These are phyloP conservation scores for Orchestes rusci DNA, from an alignment of 2,888 invertebrate genomes.

Conservation along the genomic window DNA sequence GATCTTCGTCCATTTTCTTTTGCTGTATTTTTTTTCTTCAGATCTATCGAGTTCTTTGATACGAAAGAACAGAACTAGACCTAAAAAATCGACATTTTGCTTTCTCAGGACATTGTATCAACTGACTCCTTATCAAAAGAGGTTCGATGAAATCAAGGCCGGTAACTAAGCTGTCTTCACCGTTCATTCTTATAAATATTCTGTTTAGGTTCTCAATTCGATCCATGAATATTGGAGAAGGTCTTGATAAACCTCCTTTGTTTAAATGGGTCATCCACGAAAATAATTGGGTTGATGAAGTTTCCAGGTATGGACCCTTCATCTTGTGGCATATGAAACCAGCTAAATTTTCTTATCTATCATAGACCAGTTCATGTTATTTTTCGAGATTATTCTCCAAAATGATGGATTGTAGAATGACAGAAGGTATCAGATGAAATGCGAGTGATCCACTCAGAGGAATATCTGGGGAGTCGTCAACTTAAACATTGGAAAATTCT, in stretches of 20 bases:
- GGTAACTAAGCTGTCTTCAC: not conserved
- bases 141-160: not conserved
- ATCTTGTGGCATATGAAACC: slow-evolving; percentile 9
- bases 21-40: not conserved
- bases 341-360: slow-evolving; percentile 13
- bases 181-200: not conserved
- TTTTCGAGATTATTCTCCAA: slow-evolving; percentile 2
- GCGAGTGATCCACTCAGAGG: slow-evolving; percentile 7
- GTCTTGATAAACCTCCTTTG: not conserved
- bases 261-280: not conserved
- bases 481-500: slow-evolving; percentile 15
- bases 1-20: not conserved
- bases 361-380: slow-evolving; percentile 11
- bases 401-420: not conserved
- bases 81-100: not conserved
- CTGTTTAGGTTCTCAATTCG: not conserved
- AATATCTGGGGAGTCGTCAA: slow-evolving; percentile 17
- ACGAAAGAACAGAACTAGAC: not conserved
- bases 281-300: not conserved
- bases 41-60: not conserved
- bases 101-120: not conserved
- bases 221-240: not conserved
- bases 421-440: slow-evolving; percentile 1
- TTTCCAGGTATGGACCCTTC: slow-evolving; percentile 4
- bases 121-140: not conserved